phyloP scores from a whole-genome alignment of 2,888 invertebrate species.

The Cephonodes hylas region DNA sequence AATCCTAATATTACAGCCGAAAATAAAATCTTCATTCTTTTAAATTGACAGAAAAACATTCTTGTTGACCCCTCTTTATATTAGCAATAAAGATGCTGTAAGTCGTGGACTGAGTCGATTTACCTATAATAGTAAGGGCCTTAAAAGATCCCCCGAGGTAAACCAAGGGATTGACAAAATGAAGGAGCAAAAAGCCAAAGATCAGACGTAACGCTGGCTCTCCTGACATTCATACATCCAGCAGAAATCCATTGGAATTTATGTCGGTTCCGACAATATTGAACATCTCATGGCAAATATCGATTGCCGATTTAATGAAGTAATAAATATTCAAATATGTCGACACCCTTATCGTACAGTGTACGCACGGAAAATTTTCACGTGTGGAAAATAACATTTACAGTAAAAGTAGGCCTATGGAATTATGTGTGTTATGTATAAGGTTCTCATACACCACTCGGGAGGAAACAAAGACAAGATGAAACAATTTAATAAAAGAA shows the following conservation, averaged over 20 bases:
- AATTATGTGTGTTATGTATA: background rate
- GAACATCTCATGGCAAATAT: background rate
- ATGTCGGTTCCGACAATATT: background rate
- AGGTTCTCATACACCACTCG: background rate
- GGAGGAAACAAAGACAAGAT: slow-evolving; percentile 35
- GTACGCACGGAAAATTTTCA: background rate
- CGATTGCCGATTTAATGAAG: background rate
- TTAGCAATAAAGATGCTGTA: background rate
- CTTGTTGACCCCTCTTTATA: background rate
- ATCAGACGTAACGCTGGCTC: background rate
- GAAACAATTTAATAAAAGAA: slow-evolving; percentile 69
- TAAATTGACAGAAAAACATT: background rate
- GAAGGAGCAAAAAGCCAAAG: background rate
- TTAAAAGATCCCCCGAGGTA: background rate
- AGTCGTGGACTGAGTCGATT: background rate
- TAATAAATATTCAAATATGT: slow-evolving; percentile 14
- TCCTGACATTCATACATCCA: background rate
- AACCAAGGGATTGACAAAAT: background rate
- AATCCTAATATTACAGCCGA: background rate
- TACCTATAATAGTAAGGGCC: background rate
- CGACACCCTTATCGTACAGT: background rate
- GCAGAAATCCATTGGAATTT: background rate
- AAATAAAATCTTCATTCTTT: background rate
- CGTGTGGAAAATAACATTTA: background rate
- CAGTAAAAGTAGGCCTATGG: background rate